These are phyloP conservation scores for Monochamus alternatus DNA, from an alignment of 2,888 invertebrate genomes.

Conservation along the genomic window DNA sequence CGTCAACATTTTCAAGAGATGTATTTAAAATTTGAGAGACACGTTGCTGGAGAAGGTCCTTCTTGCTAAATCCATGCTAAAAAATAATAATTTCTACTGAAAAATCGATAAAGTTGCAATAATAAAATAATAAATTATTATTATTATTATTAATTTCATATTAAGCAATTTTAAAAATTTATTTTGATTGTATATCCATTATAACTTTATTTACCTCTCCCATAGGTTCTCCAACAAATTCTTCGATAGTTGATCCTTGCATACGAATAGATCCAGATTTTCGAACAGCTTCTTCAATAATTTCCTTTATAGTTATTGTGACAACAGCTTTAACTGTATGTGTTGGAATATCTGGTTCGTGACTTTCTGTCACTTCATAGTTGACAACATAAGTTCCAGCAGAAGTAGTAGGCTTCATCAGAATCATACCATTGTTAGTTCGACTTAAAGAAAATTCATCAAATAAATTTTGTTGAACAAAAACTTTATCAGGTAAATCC, in stretches of 20 bases:
- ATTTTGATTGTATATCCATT: background rate
- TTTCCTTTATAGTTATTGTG: slow-evolving; percentile 87
- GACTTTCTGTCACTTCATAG: slow-evolving; percentile 83
- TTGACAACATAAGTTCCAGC: slow-evolving; percentile 84
- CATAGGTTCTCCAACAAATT: slow-evolving; percentile 80
- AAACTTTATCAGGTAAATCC: slow-evolving; percentile 94
- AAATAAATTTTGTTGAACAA: slow-evolving; percentile 75
- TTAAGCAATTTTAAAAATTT: background rate
- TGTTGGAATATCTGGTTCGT: slow-evolving; percentile 73
- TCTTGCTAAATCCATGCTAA: slow-evolving; percentile 78
- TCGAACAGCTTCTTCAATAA: slow-evolving; percentile 92
- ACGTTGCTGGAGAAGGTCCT: slow-evolving; percentile 76
- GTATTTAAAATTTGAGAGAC: slow-evolving; percentile 84
- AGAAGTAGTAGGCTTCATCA: slow-evolving; percentile 84
- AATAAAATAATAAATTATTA: no score
- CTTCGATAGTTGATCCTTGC: slow-evolving; percentile 85
- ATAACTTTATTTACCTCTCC: slow-evolving; percentile 62
- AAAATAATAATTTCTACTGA: slow-evolving; percentile 47
- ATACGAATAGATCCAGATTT: slow-evolving; percentile 95
- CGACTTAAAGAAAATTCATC: slow-evolving; percentile 81
- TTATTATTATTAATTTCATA: background rate
- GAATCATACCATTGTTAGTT: slow-evolving; percentile 86
- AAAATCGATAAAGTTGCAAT: no score
- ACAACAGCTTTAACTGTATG: slow-evolving; percentile 89
- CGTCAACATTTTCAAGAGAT: slow-evolving; percentile 88